Evolutionary conservation across 2,888 invertebrate genomes (phyloP).

Genomic region (Pollenia griseotomentosa): DNA sequence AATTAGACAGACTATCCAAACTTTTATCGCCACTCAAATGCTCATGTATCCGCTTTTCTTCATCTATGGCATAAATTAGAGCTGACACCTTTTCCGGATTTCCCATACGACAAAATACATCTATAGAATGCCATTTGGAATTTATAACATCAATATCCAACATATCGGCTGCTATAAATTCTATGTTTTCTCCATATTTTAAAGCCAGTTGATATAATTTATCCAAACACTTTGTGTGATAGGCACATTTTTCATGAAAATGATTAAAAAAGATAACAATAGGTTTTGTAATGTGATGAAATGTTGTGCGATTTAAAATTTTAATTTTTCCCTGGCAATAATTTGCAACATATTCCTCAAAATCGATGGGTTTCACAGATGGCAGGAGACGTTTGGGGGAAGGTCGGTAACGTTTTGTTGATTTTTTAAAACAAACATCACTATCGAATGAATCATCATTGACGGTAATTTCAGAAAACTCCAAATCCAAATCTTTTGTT

Average conservation of each 20-base stretch:
- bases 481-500: background rate
- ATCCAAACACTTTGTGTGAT: conserved; percentile 56
- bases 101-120: conserved; percentile 35
- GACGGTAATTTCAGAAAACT: conserved; percentile 13
- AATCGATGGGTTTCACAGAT: conserved; percentile 30
- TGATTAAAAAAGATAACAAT: conserved; percentile 58
- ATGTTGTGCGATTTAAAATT: conserved; percentile 47
- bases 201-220: conserved; percentile 39
- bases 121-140: conserved; percentile 33
- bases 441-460: conserved; percentile 28
- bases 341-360: conserved; percentile 42
- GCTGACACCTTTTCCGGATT: conserved; percentile 41
- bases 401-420: conserved; percentile 7
- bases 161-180: conserved; percentile 65
- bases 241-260: conserved; percentile 66
- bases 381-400: conserved; percentile 32
- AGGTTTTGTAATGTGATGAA: conserved; percentile 31
- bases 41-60: conserved; percentile 49
- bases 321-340: conserved; percentile 39
- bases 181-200: conserved; percentile 57
- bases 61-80: conserved; percentile 46
- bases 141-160: conserved; percentile 62
- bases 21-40: conserved; percentile 14
- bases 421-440: background rate
- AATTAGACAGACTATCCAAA: conserved; percentile 53